Evolutionary conservation across 1,140 invertebrate genomes (phyloP), one percentile per base, ranked within the genome.

Genomic region (Drosophila sp.): DNA sequence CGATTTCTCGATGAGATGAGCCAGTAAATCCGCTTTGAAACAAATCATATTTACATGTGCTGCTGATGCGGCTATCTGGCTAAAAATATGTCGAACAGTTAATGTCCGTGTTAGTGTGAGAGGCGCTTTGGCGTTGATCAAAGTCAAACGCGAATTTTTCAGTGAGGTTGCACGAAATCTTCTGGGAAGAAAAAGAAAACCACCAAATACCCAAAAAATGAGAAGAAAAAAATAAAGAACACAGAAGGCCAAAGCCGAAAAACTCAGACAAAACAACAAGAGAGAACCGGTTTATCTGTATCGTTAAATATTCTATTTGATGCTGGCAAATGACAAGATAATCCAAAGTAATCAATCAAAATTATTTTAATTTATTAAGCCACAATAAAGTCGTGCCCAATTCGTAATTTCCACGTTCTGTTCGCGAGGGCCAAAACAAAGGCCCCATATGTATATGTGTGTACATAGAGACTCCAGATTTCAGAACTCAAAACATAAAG

Each of bases 311-410:
- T 91, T 91, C 77, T 91, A 91, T 91, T 91, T 90, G 90, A 91
- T 90, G 90, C 83, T 91, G 86, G 78, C 90, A 91, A 91, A 91
- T 91, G 90, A 91, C 90, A 91, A 91, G 90, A 91, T 91, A 91
- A 91, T 91, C 80, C 90, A 91, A 91, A 91, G 90, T 91, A 91
- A 91, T 91, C 90, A 91, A 91, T 91, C 90, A 91, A 91, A 91
- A 91, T 91, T 91, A 91, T 91, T 91, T 91, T 87, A 91, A 91
- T 91, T 91, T 91, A 84, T 90, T 90, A 82, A 91, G 72, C 80
- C 85, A 90, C 85, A 91, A 86, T 79, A 81, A 83, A 91, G 70
- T 90, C 85, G 77, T 89, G 84, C 79, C 71, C 85, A 71, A 72
- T 84, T 76, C 77, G 77, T 80, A 89, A 89, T 90, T 89, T 77